Evolutionary conservation across 2,888 invertebrate species (phyloP), one percentile per base, ranked within the genome.

Genomic region (Allophyes oxyacanthae): DNA sequence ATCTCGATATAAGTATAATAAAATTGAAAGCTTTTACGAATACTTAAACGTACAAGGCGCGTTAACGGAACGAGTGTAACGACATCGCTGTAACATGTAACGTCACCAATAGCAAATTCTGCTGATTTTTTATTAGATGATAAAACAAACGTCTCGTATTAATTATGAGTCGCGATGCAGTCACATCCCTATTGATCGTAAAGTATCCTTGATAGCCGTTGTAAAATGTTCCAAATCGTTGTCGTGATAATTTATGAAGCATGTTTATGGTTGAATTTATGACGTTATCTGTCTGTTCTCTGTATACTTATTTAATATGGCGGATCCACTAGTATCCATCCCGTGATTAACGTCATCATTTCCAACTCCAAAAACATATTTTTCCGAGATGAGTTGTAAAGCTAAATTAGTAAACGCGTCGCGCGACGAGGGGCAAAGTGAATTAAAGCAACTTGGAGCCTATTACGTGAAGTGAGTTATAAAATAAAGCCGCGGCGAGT

Each of bases 91-190:
- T 87, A 86, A 88, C 78, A 79, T 84, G 86, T 87, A 86, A 88
- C 78, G 70, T 87, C 77, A 82, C 81, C 75, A 71, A 82, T 70
- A 74, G 78, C 82, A 75, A 85, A 90, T 86, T 88, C 85, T 83
- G 89, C 89, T 85, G 87, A 87, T 86, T 80, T 89, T 93, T 94
- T 92, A 93, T 90, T 86, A 82, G 82, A 91, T 87, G 90, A 91
- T 94, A 94, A 94, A 94, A 91, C 92, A 93, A 92, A 92, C 89
- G 91, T 91, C 84, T 88, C 90, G 88, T 91, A 92, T 92, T 94
- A 93, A 94, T 94, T 93, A 93, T 89, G 85, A 87, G 86, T 83
- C 86, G 78, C 78, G 85, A 84, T 86, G 85, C 87, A 90, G 87
- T 89, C 86, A 85, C 88, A 87, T 91, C 90, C 87, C 85, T 82